Evolutionary conservation across 2,113 vertebrate species (phyloP), one percentile per base, ranked within the genome.

Genomic region (Paraplagusia blochii): DNA sequence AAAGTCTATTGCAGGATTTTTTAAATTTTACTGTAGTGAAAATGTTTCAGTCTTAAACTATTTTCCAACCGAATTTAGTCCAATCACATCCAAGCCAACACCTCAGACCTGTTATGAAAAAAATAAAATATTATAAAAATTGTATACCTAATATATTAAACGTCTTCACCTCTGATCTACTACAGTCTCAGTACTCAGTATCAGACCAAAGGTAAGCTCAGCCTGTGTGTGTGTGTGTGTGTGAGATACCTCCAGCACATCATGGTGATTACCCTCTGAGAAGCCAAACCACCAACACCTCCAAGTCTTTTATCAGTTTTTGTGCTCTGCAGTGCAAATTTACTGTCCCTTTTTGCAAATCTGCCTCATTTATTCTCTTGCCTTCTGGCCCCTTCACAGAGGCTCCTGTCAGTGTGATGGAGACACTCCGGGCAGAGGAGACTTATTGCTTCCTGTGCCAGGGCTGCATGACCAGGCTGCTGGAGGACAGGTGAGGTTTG

Each of bases 371-470:
- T 65, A 62, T 64, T 68, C 72, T 16, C 61, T 77, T 76, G 16
- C 48, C 50, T 72, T 57, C n/a, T 46, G 62, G 44, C 62, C 63
- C 62, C 51, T 80, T 58, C 85, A 19, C 85, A 98, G 96, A 92
- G 67, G 39, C 53, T 17, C 19, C 53, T 69, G 77, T 76, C 66
- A 44, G 80, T 58, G 79, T 92, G 85, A 88, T 89, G 48, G 87
- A 91, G 69, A 88, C 55, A 34, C 79, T 92, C 51, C 87, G 82
- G 81, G 69, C 87, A 5, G 83, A 89, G 65, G 88, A 89, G 77
- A 86, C 66, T 62, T 94, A 85, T 16, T 59, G 83, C 47, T 92
- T 98, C 89, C 82, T 83, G 79, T 99, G 97, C 85, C 95, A 98
- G 11, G 82, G 86, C 75, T 99, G 97, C 54, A 92, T 90, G 63